Base-by-base conservation (phyloP, 2,888 invertebrate genomes). In the Cryptocheilus praepositus region DNA sequence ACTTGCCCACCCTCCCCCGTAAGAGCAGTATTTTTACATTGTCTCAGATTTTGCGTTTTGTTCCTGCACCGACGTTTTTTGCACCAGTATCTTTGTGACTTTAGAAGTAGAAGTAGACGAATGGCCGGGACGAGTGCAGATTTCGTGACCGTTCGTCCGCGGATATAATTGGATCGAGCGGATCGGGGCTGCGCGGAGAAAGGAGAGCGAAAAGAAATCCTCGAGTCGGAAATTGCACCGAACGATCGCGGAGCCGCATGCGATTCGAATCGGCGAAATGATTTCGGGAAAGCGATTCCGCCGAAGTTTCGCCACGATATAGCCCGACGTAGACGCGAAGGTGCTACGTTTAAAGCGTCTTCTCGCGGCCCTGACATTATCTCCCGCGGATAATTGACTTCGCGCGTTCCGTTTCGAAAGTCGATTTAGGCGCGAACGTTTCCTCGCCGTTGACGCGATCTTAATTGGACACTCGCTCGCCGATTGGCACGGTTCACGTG, bases 61-160 rank as follows among this genome's bases (percentile, higher is more conserved):
- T 28, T 36, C 8, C 22, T 53, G 53, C 53, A 25, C 53, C 68
- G 64, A 56, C 19, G 28, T 61, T 67, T 64, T 63, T 63, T 70
- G 67, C 75, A 78, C 70, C 60, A 54, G 53, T 53, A 67, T 67
- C 57, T 66, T 68, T 77, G 67, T 36, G 36, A 69, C 59, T 55
- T 62, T 79, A 77, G 79, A 71, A 64, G 60, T 79, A 70, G 73
- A 22, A 11, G 63, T 21, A 21, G 13, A 21, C 21, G 52, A 45
- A 22, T 36, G 36, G 49, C 49, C n/a, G 49, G 67, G 70, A 65
- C 46, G 60, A 64, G 58, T 77, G 77, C 79, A 70, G 76, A 73
- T 66, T 58, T 73, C 70, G 53, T 43, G 53, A 25, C 21, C 28
- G 43, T 36, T 28, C 45, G 52, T 4, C 15, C 36, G 45, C 1